Base-by-base conservation (phyloP, 2,113 vertebrate genomes). In the Cairina moschata region DNA sequence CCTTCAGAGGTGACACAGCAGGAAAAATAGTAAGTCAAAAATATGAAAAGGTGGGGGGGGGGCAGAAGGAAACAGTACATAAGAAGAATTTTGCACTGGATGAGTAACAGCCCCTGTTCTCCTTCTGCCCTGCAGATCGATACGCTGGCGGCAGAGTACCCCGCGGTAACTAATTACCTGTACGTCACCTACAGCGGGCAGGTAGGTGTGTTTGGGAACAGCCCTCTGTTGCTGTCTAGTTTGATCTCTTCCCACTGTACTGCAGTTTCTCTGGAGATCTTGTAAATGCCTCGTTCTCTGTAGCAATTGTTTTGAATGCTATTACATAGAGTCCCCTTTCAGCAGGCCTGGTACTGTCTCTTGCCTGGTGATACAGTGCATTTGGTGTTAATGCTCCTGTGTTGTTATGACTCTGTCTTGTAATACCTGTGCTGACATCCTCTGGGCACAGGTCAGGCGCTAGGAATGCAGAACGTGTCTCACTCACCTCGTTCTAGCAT, bases 111-210 rank as follows among this genome's bases (percentile, higher is more conserved):
- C 75, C 28, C 6, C n/a, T 82, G 5, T 7, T 83, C 76, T 63
- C 89, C 31, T 12, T 40, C 40, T 40, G 40, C 38, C 22, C 6
- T 86, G 26, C 96, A 99, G 99, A 99, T 99, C 68, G 99, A 99
- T 95, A 99, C 99, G 1, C 93, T 99, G 94, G 99, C 99, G 90
- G 99, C 99, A 87, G 99, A 99, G 94, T 99, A 99, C 91, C 99
- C 99, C 34, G 98, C 99, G 0, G 98, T 99, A 86, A 99, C 99
- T 81, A 99, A 99, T 97, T 99, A 99, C 85, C 98, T 99, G 44
- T 99, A 99, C 54, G 91, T 99, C 89, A 99, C 99, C 2, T 99
- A 99, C 94, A 98, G 98, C 1, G 99, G 99, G n/a, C 98, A 98
- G 98, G 99, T 99, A 98, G 85, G 98, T 88, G 44, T 48, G 9